A percentile compares a stretch with the other conserved stretches of the same genome.
These are phyloP conservation scores for Microvelia longipes DNA, from an alignment of 1,140 invertebrate genomes.

Conservation along the genomic window DNA sequence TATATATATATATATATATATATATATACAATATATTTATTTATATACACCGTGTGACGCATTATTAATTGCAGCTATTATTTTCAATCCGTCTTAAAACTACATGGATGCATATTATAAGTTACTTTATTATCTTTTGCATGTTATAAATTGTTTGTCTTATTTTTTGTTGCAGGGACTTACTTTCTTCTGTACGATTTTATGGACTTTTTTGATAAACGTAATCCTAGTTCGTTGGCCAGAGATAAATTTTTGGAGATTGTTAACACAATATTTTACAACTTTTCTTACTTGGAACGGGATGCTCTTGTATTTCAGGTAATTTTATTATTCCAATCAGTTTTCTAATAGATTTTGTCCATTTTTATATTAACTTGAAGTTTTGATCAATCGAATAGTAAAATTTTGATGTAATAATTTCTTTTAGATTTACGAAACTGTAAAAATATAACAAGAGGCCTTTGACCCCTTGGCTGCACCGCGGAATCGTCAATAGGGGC, in stretches of 20 bases:
- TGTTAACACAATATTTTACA: conserved; percentile 74
- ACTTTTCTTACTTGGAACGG: conserved; percentile 59
- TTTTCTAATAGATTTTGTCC: too few relatives aligned
- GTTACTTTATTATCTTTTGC: background rate
- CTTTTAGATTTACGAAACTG: too few relatives aligned
- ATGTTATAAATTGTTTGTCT: background rate
- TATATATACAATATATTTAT: too few relatives aligned
- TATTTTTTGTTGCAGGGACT: conserved; percentile 45
- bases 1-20: too few relatives aligned
- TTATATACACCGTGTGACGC: too few relatives aligned
- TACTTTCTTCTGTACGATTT: conserved; percentile 85
- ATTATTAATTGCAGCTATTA: background rate
- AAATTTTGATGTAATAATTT: too few relatives aligned
- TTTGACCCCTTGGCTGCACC: too few relatives aligned
- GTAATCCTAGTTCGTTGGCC: conserved; percentile 58
- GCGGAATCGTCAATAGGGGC: too few relatives aligned
- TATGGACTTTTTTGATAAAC: conserved; percentile 75
- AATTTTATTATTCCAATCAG: conserved; percentile 17
- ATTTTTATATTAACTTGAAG: too few relatives aligned
- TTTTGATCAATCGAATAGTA: too few relatives aligned
- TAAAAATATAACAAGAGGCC: too few relatives aligned
- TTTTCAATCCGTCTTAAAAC: background rate
- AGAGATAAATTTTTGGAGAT: conserved; percentile 71
- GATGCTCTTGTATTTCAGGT: conserved; percentile 86
- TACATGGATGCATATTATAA: background rate